phyloP scores from a whole-genome alignment of 2,888 invertebrate species.

The Melanophora roralis region DNA sequence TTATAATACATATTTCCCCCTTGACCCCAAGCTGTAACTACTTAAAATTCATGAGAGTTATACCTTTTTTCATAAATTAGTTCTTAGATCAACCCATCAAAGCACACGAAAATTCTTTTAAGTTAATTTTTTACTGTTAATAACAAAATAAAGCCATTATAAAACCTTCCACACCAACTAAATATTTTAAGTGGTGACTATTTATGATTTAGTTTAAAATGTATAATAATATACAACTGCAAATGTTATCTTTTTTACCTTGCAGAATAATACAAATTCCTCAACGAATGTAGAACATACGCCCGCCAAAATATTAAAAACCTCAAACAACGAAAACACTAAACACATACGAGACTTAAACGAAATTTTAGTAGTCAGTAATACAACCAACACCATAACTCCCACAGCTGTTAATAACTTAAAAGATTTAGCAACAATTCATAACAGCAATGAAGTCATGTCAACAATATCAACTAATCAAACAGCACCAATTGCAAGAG shows the following conservation, averaged over 20 bases:
- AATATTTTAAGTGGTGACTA: no score
- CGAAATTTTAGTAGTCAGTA: slow-evolving; percentile 46
- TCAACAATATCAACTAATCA: slow-evolving; percentile 41
- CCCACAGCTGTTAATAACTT: slow-evolving; percentile 36
- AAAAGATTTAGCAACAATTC: slow-evolving; percentile 64
- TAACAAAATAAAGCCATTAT: no score
- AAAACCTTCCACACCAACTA: no score
- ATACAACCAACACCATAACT: slow-evolving; percentile 63
- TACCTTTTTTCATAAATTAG: no score
- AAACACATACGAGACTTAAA: slow-evolving; percentile 57
- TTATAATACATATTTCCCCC: no score
- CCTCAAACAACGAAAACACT: slow-evolving; percentile 27
- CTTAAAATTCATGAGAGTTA: no score
- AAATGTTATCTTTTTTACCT: no score
- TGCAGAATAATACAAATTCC: slow-evolving; percentile 45
- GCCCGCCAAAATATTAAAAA: slow-evolving; percentile 55
- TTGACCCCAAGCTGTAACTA: no score
- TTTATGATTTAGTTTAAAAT: no score
- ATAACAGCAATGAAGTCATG: slow-evolving; percentile 66
- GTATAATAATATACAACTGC: not conserved
- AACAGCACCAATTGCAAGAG: slow-evolving; percentile 71
- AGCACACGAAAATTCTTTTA: no score
- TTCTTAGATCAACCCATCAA: no score
- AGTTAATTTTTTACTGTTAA: no score
- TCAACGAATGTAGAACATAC: slow-evolving; percentile 48